Percentiles rank a stretch among this genome's conserved stretches.
Conservation (phyloP, 2,797 vertebrate genomes). For the Anniella stebbinsi region DNA sequence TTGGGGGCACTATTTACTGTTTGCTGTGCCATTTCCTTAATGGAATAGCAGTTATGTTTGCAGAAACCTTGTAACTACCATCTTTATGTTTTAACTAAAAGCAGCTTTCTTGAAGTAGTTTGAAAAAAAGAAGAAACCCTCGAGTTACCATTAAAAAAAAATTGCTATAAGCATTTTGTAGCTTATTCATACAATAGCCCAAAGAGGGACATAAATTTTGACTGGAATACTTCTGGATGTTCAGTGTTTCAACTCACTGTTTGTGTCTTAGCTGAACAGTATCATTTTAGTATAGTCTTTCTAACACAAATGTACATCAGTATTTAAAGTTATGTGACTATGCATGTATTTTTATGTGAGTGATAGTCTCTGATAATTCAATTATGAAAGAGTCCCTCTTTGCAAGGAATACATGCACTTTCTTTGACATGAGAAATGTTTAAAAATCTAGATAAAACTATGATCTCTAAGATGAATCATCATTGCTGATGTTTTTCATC, state of each 20-base stretch:
- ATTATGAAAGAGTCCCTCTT: not conserved
- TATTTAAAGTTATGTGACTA: slow-evolving; percentile 63
- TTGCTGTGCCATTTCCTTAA: slow-evolving; percentile 87
- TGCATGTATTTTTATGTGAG: slow-evolving; percentile 58
- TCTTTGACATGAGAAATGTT: slow-evolving; percentile 60
- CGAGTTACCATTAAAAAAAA: slow-evolving; percentile 70
- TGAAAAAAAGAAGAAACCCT: slow-evolving; percentile 67
- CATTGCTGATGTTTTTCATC: slow-evolving; percentile 13
- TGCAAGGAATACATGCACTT: slow-evolving; percentile 46
- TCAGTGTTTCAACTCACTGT: not conserved
- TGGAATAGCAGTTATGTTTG: slow-evolving; percentile 86
- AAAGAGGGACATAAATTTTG: slow-evolving; percentile 34
- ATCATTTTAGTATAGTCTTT: slow-evolving; percentile 53
- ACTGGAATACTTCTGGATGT: slow-evolving; percentile 31
- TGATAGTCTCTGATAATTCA: not conserved
- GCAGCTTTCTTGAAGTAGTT: slow-evolving; percentile 81
- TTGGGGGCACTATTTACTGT: slow-evolving; percentile 85
- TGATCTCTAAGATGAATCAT: slow-evolving; percentile 56
- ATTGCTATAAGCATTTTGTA: slow-evolving; percentile 66
- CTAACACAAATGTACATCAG: slow-evolving; percentile 44
- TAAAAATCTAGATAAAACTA: slow-evolving; percentile 50
- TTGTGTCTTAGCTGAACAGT: not conserved
- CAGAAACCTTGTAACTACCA: slow-evolving; percentile 83
- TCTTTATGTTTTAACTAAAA: slow-evolving; percentile 88
- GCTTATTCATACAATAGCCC: slow-evolving; percentile 24